Evolutionary conservation across 2,797 vertebrate species (phyloP), one percentile per base, ranked within the genome.

Genomic region (Tangara arthus): DNA sequence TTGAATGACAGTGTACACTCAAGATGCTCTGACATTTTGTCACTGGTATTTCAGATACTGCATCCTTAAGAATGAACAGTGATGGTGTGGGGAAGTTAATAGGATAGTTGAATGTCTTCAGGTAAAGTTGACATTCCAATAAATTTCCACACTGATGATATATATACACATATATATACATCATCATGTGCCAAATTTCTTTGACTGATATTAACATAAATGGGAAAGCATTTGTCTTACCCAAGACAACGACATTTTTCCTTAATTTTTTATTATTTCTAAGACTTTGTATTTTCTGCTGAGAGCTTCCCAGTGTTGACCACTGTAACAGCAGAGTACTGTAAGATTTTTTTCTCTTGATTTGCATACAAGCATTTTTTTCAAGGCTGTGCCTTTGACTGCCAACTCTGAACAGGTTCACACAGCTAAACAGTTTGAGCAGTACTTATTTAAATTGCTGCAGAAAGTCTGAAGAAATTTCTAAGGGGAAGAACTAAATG

Each of bases 271-370:
- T 83, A 50, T 93, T 71, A 91, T 19, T 89, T 78, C 46, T 47
- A 76, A 91, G 83, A 64, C 63, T 94, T 81, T 6, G 11, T 73
- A 28, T 89, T 96, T 97, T 72, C 82, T 94, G 44, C 47, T 92
- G 92, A 96, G 64, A 93, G 83, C 64, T 96, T 82, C 93, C 95
- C 83, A 87, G 78, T 88, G 59, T 70, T 92, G 91, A 87, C 82
- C 85, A 94, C 61, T 72, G 8, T 88, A 86, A 91, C 27, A 95
- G 42, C 56, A 91, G 76, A 90, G 50, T 44, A 66, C 73, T 91
- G 87, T 52, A 93, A 93, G 52, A 70, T 76, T 56, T 93, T 94
- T 94, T 92, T 68, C 53, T 91, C 49, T 60, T 70, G 24, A 39
- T 63, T 86, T 96, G 42, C 19, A 44, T 94, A 82, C 52, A 73